Base-by-base conservation (phyloP, 2,113 vertebrate species). In the Calypte anna region DNA sequence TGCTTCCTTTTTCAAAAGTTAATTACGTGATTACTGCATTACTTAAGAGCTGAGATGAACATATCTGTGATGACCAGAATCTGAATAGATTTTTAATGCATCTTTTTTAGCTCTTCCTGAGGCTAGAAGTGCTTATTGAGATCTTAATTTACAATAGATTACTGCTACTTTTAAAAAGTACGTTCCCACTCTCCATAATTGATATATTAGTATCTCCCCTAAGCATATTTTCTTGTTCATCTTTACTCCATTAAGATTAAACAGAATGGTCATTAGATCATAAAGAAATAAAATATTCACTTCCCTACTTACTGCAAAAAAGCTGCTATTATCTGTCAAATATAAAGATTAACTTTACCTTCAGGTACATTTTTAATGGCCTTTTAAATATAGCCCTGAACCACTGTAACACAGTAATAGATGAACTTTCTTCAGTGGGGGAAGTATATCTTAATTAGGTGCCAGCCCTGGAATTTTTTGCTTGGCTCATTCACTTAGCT, bases 231-330 rank as follows among this genome's bases (percentile, higher is more conserved):
- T 93, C 80, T 90, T 90, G 67, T 86, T 92, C 73, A 1, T 92
- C 88, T 96, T 88, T 90, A 82, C 88, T 80, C 73, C 91, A 93
- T 96, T 96, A 94, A 92, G 76, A 86, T 97, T 94, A 96, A 96
- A 59, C 86, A 94, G 88, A 93, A 87, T 36, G 86, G 95, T 93
- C 95, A 96, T 97, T 96, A 93, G 86, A 95, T 97, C 90, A 93
- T 93, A 90, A 96, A 94, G 92, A 96, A 96, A 85, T 93, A 95
- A 95, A 96, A 97, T 89, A 94, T 85, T 94, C 94, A 81, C 88
- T 97, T 90, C 15, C 9, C 76, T 82, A 73, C 90, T 92, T 85
- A 59, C 46, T 93, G 82, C 38, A 90, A 85, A 95, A 94, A 95
- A 66, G 76, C 91, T 90, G 59, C 82, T 94, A 90, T 96, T 96